Conservation (phyloP, 92 coral and sea anemone genomes). For the Epizoanthus stellaris region DNA sequence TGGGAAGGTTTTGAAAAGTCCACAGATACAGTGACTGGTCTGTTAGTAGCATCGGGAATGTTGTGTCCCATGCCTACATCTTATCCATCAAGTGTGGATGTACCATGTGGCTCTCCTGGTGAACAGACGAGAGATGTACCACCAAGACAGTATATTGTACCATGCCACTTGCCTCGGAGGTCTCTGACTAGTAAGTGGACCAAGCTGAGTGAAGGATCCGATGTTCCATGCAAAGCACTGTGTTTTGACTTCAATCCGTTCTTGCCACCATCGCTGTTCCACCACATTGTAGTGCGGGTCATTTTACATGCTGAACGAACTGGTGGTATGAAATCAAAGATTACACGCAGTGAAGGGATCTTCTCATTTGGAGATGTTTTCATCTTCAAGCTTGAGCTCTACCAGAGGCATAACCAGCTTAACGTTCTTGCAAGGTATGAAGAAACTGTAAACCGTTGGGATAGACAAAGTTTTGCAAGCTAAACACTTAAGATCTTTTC, state of each 20-base stretch:
- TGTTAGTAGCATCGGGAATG: constrained; percentile 22
- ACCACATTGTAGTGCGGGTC: constrained; percentile 42
- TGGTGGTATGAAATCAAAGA: constrained; percentile 37
- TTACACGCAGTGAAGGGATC: constrained; percentile 29
- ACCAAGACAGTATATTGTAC: constrained; percentile 39
- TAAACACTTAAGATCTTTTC: too few species aligned
- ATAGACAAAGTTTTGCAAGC: too few species aligned
- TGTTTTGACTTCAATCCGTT: constrained; percentile 55
- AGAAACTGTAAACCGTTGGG: not conserved
- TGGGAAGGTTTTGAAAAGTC: constrained; percentile 22
- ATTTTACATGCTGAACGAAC: constrained; percentile 32
- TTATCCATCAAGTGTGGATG: not conserved
- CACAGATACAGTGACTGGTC: not conserved
- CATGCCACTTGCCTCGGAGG: constrained; percentile 41
- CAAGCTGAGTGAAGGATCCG: not conserved
- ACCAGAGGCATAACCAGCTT: constrained; percentile 41
- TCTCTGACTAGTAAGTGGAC: constrained; percentile 23
- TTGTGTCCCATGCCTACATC: not conserved
- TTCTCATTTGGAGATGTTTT: constrained; percentile 47
- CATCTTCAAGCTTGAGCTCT: constrained; percentile 45
- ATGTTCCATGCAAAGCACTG: constrained; percentile 18
- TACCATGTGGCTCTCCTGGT: not conserved
- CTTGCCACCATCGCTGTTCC: constrained; percentile 54
- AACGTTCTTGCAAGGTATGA: constrained; percentile 50
- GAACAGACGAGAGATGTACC: not conserved